These are phyloP conservation scores for Pyxicephalus adspersus DNA, from an alignment of 2,113 vertebrate species.

Conservation along the genomic window DNA sequence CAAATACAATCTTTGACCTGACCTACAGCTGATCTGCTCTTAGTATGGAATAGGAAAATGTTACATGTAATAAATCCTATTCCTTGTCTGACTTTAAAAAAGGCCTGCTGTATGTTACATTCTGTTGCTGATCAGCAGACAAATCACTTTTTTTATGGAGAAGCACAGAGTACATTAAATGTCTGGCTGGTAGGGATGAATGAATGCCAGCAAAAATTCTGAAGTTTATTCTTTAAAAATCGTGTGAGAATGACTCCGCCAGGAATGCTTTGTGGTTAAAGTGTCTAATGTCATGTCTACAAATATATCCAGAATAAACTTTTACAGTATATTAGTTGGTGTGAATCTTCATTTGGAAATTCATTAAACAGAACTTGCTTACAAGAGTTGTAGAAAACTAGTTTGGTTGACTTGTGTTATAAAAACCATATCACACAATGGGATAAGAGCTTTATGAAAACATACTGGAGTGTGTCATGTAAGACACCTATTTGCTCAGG, in stretches of 20 bases:
- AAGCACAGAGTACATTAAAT: slow-evolving; percentile 53
- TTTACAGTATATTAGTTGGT: slow-evolving; percentile 46
- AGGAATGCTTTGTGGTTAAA: slow-evolving; percentile 55
- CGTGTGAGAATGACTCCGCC: slow-evolving; percentile 52
- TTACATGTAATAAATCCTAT: not conserved
- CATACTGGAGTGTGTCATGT: too few species aligned
- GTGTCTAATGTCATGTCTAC: slow-evolving; percentile 57
- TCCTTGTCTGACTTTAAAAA: slow-evolving; percentile 5
- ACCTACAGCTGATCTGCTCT: not conserved
- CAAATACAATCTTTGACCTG: too few species aligned
- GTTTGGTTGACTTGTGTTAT: not conserved
- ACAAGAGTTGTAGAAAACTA: not conserved
- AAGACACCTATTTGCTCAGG: too few species aligned
- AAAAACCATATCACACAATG: too few species aligned
- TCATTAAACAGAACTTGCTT: slow-evolving; percentile 12
- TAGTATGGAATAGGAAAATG: not conserved
- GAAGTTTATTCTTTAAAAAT: slow-evolving; percentile 48
- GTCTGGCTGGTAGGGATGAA: slow-evolving; percentile 40
- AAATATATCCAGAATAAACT: slow-evolving; percentile 53
- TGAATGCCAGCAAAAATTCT: slow-evolving; percentile 53
- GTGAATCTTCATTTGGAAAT: slow-evolving; percentile 53
- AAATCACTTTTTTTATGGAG: slow-evolving; percentile 51
- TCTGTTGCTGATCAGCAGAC: slow-evolving; percentile 34
- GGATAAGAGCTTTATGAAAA: too few species aligned
- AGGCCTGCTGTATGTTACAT: slow-evolving; percentile 6